Evolutionary conservation across 2,797 vertebrate species (phyloP).

Genomic region (Urocyon cinereoargenteus): DNA sequence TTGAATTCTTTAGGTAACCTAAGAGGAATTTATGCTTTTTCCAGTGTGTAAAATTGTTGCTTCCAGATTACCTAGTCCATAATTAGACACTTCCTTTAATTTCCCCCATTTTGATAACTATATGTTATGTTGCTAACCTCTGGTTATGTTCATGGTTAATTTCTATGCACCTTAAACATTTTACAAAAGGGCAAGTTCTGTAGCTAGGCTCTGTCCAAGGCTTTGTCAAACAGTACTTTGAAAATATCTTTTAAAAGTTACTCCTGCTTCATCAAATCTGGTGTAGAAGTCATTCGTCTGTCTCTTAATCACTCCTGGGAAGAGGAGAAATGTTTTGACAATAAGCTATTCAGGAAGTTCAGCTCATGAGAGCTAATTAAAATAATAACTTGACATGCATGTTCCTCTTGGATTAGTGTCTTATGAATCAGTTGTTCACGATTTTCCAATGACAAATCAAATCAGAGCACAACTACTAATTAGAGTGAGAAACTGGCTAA

Average conservation of each 20-base stretch:
- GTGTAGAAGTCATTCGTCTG: conserved; percentile 47
- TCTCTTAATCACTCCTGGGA: conserved; percentile 58
- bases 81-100: not conserved
- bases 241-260: conserved; percentile 64
- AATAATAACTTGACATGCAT: conserved; percentile 79
- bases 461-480: conserved; percentile 82
- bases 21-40: not conserved
- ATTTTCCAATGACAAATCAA: conserved; percentile 81
- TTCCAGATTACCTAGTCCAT: not conserved
- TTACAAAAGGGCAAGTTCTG: not conserved
- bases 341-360: conserved; percentile 70
- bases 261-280: conserved; percentile 57
- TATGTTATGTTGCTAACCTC: not conserved
- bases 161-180: conserved; percentile 18
- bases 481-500: conserved; percentile 80
- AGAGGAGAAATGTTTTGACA: conserved; percentile 72
- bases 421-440: conserved; percentile 76
- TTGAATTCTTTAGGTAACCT: conserved; percentile 41
- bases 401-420: conserved; percentile 77
- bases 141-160: not conserved
- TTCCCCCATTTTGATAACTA: not conserved
- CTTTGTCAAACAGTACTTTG: conserved; percentile 56
- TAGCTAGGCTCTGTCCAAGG: not conserved
- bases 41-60: not conserved
- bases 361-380: conserved; percentile 87